Evolutionary conservation across 1,140 invertebrate genomes (phyloP), one percentile per base, ranked within the genome.

Genomic region (Brachionus paranguensis): DNA sequence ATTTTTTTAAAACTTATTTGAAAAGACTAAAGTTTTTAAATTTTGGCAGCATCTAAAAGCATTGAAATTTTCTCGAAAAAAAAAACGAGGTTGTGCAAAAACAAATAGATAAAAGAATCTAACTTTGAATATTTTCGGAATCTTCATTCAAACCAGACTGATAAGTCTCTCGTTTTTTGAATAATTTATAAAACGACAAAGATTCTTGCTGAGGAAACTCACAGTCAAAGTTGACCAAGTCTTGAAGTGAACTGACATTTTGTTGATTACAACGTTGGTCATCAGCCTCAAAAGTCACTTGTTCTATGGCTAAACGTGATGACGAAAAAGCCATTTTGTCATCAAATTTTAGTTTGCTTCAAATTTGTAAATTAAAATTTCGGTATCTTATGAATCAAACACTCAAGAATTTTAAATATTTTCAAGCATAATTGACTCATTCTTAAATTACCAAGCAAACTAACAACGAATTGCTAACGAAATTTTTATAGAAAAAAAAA

Each of bases 141-240:
- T 47, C 2, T n/a, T 47, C 11, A 37, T 72, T 33, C 6, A 41
- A 2, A 8, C 20, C 33, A 43, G 68, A 43, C 2, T 29, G 27
- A 33, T 0, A 70, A 20, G 0, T 43, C 5, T 43, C 41, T 41
- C 37, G 68, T 72, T 76, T 76, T 27, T 76, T 76, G 20, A 14
- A 11, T 50, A 50, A 50, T 76, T 76, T 76, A 12, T 14, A 24
- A 24, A 76, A 50, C 12, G 72, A 53, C 6, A 76, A 33, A 24
- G 72, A 50, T 76, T 76, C 72, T 50, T 50, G 41, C 12, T 50
- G 17, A 50, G 72, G 72, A 47, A 64, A 81, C 33, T 81, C 37
- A 64, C 78, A 64, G 8, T 81, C 78, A 81, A 81, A 81, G 45
- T 45, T 64, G 33, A 81, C 78, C 29, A 81, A 64, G 11, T 43